phyloP scores from a whole-genome alignment of 2,797 vertebrate species.

The Poeciliopsis presidionis region DNA sequence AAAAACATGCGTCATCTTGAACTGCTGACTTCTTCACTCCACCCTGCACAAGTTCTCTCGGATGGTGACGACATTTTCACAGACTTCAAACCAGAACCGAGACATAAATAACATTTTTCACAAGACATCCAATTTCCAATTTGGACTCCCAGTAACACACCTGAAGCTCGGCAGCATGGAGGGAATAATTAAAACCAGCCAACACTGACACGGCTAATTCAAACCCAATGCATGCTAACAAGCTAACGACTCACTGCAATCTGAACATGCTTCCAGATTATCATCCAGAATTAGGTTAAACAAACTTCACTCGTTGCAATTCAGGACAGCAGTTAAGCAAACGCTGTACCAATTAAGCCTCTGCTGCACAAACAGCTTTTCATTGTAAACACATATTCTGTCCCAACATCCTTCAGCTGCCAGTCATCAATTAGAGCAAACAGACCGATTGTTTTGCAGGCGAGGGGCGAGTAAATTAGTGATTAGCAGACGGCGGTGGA shows the following conservation, averaged over 20 bases:
- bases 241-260: neutral
- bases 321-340: neutral
- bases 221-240: neutral
- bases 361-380: constrained; percentile 7
- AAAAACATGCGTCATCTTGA: neutral
- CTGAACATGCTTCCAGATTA: constrained; percentile 3
- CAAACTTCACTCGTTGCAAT: neutral
- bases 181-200: neutral
- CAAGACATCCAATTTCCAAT: neutral
- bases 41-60: neutral
- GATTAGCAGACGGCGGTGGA: constrained; percentile 29
- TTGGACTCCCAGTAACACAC: neutral
- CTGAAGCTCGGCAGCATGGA: neutral
- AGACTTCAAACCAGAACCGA: neutral
- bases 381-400: constrained; percentile 23
- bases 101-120: too few species aligned
- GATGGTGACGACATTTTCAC: neutral
- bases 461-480: constrained; percentile 33
- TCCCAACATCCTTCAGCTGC: constrained; percentile 39
- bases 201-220: neutral
- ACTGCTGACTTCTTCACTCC: neutral
- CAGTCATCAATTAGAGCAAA: constrained; percentile 55
- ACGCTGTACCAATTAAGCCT: constrained; percentile 10
- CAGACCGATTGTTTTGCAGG: constrained; percentile 40
- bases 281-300: constrained; percentile 8